Evolutionary conservation across 2,113 vertebrate species (phyloP).

Genomic region (Cyprinodon brontotheroides): DNA sequence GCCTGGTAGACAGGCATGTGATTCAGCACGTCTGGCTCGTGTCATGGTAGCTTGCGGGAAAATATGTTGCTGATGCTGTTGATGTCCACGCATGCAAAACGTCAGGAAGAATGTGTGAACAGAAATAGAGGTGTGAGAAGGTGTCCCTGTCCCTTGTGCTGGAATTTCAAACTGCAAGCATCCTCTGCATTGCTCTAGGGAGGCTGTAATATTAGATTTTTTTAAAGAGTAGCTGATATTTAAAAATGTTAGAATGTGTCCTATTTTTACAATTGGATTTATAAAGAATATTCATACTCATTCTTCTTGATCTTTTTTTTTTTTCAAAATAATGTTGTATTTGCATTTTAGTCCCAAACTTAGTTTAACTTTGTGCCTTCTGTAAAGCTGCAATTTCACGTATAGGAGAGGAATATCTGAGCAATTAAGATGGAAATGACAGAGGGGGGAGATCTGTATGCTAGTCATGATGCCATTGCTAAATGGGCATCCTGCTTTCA

Average conservation of each 20-base stretch:
- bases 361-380: not conserved
- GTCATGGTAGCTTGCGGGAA: conserved; percentile 15
- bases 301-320: not conserved
- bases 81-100: conserved; percentile 5
- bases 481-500: not conserved
- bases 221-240: conserved; percentile 27
- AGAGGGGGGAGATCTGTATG: not conserved
- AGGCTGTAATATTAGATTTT: conserved; percentile 43
- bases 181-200: conserved; percentile 36
- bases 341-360: not conserved
- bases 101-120: conserved; percentile 36
- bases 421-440: not conserved
- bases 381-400: not conserved
- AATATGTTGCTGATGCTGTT: conserved; percentile 15
- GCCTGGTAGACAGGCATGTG: conserved; percentile 4
- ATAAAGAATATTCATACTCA: conserved; percentile 8
- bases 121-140: conserved; percentile 56
- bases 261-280: conserved; percentile 20
- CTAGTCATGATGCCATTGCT: not conserved
- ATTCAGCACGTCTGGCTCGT: conserved; percentile 38
- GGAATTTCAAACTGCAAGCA: conserved; percentile 50
- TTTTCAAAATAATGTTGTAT: not conserved
- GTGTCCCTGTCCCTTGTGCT: conserved; percentile 52
- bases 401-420: not conserved
- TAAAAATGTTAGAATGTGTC: conserved; percentile 8